A percentile compares a stretch with the other conserved stretches of the same genome.
These are phyloP conservation scores for Ciconia boyciana DNA, from an alignment of 2,113 vertebrate genomes.

Conservation along the genomic window DNA sequence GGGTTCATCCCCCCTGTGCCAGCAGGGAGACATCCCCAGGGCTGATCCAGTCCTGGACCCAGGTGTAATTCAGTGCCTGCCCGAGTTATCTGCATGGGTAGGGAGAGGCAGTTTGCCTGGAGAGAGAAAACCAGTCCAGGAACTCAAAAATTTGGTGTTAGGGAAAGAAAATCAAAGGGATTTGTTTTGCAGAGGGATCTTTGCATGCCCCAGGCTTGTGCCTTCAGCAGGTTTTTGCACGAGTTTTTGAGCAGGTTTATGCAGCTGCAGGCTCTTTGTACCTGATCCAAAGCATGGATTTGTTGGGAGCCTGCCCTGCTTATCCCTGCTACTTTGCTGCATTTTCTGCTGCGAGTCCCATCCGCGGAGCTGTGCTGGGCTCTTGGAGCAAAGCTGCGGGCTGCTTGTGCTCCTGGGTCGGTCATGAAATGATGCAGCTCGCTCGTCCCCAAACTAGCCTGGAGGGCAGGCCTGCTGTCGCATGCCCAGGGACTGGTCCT, in stretches of 20 bases:
- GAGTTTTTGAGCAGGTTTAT: background rate
- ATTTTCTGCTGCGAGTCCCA: background rate
- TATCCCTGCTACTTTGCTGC: background rate
- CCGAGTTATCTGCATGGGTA: background rate
- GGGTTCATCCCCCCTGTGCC: background rate
- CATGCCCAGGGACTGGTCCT: too few relatives aligned
- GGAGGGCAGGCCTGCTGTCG: background rate
- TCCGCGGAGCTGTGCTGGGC: background rate
- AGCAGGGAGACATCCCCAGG: background rate
- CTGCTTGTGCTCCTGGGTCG: background rate
- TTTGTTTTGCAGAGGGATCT: background rate
- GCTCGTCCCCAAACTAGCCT: background rate
- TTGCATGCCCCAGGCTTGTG: background rate
- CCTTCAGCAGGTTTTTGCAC: background rate
- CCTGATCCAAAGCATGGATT: background rate
- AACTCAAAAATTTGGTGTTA: background rate
- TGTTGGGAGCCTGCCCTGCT: background rate
- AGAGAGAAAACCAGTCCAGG: background rate
- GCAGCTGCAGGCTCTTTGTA: background rate
- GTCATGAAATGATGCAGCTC: background rate
- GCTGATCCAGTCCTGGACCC: background rate
- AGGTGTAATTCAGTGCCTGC: background rate
- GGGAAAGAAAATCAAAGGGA: background rate
- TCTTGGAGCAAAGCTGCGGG: background rate
- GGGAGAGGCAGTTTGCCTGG: background rate